A percentile compares a stretch with the other conserved stretches of the same genome.
Conservation (phyloP, 1,140 invertebrate species). For the Paramacrobiotus metropolitanus region DNA sequence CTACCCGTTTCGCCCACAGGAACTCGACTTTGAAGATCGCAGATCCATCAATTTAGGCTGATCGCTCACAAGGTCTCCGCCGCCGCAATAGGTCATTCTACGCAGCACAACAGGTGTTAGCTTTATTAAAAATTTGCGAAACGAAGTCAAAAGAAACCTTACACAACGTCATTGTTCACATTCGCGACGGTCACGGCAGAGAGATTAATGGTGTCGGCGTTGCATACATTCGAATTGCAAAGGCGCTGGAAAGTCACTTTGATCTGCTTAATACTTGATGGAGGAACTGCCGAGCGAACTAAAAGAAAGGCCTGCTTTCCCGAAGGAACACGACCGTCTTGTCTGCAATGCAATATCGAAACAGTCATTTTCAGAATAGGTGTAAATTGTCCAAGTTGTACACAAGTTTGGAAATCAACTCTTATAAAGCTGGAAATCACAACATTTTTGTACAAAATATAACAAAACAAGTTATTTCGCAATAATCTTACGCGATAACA, state of each 20-base stretch:
- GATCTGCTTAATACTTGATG: background rate
- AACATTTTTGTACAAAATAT: background rate
- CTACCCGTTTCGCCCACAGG: too few species aligned
- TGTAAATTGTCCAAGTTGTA: too few species aligned
- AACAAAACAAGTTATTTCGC: background rate
- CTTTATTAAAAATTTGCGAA: too few species aligned
- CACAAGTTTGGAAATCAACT: background rate
- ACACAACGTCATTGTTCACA: background rate
- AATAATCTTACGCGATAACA: background rate
- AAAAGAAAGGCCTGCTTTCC: conserved; percentile 1
- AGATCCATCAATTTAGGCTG: too few species aligned
- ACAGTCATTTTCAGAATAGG: too few species aligned
- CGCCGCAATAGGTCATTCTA: too few species aligned
- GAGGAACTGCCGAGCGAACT: background rate
- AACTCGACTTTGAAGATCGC: too few species aligned
- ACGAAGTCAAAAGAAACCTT: background rate
- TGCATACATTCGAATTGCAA: background rate
- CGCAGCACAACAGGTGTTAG: too few species aligned
- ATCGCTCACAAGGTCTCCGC: too few species aligned
- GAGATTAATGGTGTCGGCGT: background rate
- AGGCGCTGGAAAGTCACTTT: background rate
- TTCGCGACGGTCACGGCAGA: background rate
- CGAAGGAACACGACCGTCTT: background rate
- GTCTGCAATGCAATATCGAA: background rate
- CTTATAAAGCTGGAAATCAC: background rate